Evolutionary conservation across 2,888 invertebrate genomes (phyloP), one percentile per base, ranked within the genome.

Genomic region (Platycheirus albimanus): DNA sequence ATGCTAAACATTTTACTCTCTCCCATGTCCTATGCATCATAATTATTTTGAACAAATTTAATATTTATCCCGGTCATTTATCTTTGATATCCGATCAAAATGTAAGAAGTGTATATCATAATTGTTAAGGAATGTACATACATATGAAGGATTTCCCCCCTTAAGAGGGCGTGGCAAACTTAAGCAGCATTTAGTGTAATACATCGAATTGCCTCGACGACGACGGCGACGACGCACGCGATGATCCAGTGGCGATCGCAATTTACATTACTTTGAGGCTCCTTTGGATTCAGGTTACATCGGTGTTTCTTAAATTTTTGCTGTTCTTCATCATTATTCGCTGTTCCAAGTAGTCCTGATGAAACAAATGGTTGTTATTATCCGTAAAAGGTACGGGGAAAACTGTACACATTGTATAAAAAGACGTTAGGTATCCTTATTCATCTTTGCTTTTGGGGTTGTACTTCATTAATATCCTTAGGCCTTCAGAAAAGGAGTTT

Each of bases 381-480:
- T 72, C 66, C 45, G n/a, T 43, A 61, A 58, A 28, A 49, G 38
- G 15, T 36, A 19, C n/a, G n/a, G 11, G 11, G 7, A 11, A 11
- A 24, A n/a, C 17, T 17, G 41, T 52, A 20, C 45, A 43, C 30
- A 58, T 10, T 47, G 11, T 54, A 20, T 41, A 41, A 61, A 61
- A 63, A 80, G 63, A 74, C 63, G 69, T 80, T n/a, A n/a, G n/a
- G n/a, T 80, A 75, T 80, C 79, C 74, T 74, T 52, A 51, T 36
- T 58, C 51, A n/a, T n/a, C n/a, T n/a, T 64, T 43, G 54, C 20
- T 67, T 64, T 76, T 28, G 61, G 72, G 78, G 71, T 71, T 52
- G 71, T 81, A 71, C 71, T 83, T 78, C 83, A 78, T 78, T 74
- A 78, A 78, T 56, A 78, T 74, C 78, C 69, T 56, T 17, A 11